Evolutionary conservation across 2,888 invertebrate genomes (phyloP).

Genomic region (Hemithea aestivaria): DNA sequence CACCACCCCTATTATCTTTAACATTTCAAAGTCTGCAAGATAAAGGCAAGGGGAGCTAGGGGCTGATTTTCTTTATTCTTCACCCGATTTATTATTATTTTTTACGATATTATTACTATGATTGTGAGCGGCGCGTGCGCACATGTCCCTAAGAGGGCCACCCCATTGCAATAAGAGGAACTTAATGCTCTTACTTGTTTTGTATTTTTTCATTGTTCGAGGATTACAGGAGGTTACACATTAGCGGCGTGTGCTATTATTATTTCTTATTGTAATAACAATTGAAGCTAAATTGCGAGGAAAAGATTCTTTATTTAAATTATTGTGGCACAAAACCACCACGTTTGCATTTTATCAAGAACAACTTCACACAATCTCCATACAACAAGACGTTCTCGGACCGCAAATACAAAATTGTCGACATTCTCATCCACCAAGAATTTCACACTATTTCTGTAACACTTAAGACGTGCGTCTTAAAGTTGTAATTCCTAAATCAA

Average conservation of each 20-base stretch:
- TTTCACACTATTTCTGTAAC: neutral
- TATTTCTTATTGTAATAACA: slow-evolving; percentile 25
- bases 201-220: slow-evolving; percentile 58
- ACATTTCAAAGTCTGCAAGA: slow-evolving; percentile 77
- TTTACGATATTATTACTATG: slow-evolving; percentile 78
- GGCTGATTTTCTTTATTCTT: slow-evolving; percentile 79
- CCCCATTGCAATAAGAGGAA: slow-evolving; percentile 53
- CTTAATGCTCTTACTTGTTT: slow-evolving; percentile 69
- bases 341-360: neutral
- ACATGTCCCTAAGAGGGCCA: slow-evolving; percentile 60
- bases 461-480: slow-evolving; percentile 1
- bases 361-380: slow-evolving; percentile 6
- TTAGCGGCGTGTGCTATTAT: slow-evolving; percentile 50
- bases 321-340: slow-evolving; percentile 1
- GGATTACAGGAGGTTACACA: slow-evolving; percentile 69
- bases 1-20: slow-evolving; percentile 77
- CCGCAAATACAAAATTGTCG: slow-evolving; percentile 11
- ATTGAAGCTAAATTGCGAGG: neutral
- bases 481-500: slow-evolving; percentile 7
- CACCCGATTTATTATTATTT: slow-evolving; percentile 79
- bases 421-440: slow-evolving; percentile 1
- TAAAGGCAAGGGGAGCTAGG: slow-evolving; percentile 73
- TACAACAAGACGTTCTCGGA: slow-evolving; percentile 11
- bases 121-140: slow-evolving; percentile 74
- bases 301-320: neutral